phyloP scores from a whole-genome alignment of 2,888 invertebrate species.

The Diloba caeruleocephala region DNA sequence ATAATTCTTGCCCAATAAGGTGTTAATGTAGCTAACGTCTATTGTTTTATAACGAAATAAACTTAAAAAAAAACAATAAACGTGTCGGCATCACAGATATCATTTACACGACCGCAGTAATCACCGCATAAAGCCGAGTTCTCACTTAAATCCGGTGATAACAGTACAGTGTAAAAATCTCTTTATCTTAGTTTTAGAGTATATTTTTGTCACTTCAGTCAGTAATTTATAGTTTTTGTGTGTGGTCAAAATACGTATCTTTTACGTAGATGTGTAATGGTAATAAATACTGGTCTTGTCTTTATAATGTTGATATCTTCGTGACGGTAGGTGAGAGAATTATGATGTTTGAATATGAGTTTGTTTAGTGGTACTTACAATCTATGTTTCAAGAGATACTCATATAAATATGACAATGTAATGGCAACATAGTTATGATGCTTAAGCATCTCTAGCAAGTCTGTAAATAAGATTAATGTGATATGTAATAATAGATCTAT shows the following conservation, averaged over 20 bases:
- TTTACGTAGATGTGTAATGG: slow-evolving; percentile 27
- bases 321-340: slow-evolving; percentile 10
- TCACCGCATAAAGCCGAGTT: slow-evolving; percentile 39
- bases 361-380: neutral
- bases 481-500: too few species aligned
- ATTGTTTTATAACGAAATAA: slow-evolving; percentile 19
- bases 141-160: slow-evolving; percentile 44
- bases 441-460: too few species aligned
- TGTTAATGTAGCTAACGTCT: neutral
- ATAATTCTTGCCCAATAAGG: too few species aligned
- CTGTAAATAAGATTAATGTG: too few species aligned
- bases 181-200: slow-evolving; percentile 19
- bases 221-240: slow-evolving; percentile 13
- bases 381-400: too few species aligned
- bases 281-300: slow-evolving; percentile 36
- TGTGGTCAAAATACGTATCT: slow-evolving; percentile 35
- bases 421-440: too few species aligned
- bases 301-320: slow-evolving; percentile 25
- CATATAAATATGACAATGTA: too few species aligned
- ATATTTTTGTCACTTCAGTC: slow-evolving; percentile 15
- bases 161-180: slow-evolving; percentile 7
- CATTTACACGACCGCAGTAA: slow-evolving; percentile 32
- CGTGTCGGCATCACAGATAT: slow-evolving; percentile 22
- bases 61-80: slow-evolving; percentile 27
- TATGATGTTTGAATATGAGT: neutral